Percentiles rank a stretch among this genome's conserved stretches.
Evolutionary conservation across 2,888 invertebrate genomes (phyloP).

Genomic region (Rhogogaster chlorosoma): DNA sequence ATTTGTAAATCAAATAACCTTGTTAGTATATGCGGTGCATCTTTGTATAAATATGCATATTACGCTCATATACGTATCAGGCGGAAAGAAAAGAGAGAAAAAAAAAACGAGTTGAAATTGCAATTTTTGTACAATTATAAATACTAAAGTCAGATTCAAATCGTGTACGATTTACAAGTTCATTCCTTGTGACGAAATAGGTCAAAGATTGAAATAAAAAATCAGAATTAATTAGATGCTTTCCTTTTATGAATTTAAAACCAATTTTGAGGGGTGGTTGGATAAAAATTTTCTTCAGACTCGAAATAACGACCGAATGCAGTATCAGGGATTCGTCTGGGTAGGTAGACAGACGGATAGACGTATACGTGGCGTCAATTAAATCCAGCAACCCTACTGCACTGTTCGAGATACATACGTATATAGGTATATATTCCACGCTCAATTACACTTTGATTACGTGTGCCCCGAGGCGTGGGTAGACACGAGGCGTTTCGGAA

Average conservation of each 20-base stretch:
- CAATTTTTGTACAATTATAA: no score
- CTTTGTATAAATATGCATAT: constrained; percentile 39
- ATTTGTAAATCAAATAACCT: constrained; percentile 73
- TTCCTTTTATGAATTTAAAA: no score
- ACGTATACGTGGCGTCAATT: constrained; percentile 14
- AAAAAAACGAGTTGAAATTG: neutral
- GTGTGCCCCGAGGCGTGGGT: constrained; percentile 28
- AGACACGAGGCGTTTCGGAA: constrained; percentile 26
- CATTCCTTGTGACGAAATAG: no score
- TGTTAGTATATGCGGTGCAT: constrained; percentile 39
- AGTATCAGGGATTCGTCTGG: neutral
- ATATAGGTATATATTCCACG: constrained; percentile 20
- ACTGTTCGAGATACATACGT: neutral
- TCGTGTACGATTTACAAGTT: no score
- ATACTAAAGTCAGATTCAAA: no score
- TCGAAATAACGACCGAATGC: neutral
- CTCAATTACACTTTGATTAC: constrained; percentile 48
- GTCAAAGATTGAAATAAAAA: no score
- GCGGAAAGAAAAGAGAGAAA: neutral
- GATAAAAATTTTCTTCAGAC: neutral
- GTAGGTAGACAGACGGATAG: neutral
- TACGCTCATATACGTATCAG: neutral
- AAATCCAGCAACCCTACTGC: constrained; percentile 16
- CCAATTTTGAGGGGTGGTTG: no score
- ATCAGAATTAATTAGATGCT: no score